Evolutionary conservation across 2,797 vertebrate genomes (phyloP).

Genomic region (Lithobates sylvaticus): DNA sequence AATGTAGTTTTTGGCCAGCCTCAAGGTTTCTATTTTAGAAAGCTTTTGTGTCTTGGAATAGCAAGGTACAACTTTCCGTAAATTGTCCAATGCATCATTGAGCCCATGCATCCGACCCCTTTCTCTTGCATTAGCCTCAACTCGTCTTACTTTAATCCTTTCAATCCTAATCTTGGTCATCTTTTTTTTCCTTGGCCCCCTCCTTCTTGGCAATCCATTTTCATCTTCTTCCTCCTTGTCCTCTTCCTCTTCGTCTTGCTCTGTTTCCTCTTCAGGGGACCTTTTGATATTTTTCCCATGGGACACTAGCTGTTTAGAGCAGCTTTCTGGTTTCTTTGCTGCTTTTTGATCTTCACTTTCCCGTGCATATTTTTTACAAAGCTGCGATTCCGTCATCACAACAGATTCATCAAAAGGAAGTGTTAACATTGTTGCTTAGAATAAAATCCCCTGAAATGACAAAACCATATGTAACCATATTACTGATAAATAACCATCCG

Average conservation of each 20-base stretch:
- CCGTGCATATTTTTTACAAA: constrained; percentile 91
- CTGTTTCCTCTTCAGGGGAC: constrained; percentile 82
- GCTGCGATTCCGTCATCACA: constrained; percentile 92
- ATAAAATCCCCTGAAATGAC: constrained; percentile 77
- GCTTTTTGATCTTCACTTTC: constrained; percentile 85
- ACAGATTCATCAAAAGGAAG: constrained; percentile 95
- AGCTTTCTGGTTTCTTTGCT: constrained; percentile 82
- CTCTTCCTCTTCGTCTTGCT: constrained; percentile 86
- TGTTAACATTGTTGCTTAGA: constrained; percentile 90
- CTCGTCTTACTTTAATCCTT: constrained; percentile 89
- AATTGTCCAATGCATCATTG: constrained; percentile 94
- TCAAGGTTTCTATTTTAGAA: constrained; percentile 97
- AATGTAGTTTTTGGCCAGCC: constrained; percentile 98
- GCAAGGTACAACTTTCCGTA: constrained; percentile 97
- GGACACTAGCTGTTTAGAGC: constrained; percentile 78
- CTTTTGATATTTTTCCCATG: constrained; percentile 82
- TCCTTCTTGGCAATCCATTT: constrained; percentile 85
- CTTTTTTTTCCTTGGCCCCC: constrained; percentile 94
- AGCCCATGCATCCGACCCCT: constrained; percentile 96
- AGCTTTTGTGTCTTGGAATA: constrained; percentile 99
- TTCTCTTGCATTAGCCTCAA: constrained; percentile 95
- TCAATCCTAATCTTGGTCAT: constrained; percentile 84
- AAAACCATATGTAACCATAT: constrained; percentile 69
- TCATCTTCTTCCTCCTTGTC: constrained; percentile 89
- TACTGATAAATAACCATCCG: not conserved